phyloP scores from a whole-genome alignment of 2,888 invertebrate genomes.

The Drosophila gaucha region DNA sequence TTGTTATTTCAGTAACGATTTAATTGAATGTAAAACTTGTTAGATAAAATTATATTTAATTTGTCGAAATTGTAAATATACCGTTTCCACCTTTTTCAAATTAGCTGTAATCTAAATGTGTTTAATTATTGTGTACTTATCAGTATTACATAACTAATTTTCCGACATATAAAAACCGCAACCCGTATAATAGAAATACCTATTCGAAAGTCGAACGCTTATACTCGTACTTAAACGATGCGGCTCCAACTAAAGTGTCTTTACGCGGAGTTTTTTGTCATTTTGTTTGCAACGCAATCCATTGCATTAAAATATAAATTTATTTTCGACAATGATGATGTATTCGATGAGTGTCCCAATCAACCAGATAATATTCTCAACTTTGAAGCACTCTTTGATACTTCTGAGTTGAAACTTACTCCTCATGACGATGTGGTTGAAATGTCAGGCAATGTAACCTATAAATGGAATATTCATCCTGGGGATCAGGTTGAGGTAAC shows the following conservation, averaged over 20 bases:
- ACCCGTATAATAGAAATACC: neutral
- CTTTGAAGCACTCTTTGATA: neutral
- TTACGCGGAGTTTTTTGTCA: neutral
- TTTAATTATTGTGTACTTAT: neutral
- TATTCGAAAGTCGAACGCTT: neutral
- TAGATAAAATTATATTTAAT: neutral
- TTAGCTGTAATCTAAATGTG: neutral
- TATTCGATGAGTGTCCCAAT: slow-evolving; percentile 14
- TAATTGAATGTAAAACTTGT: neutral
- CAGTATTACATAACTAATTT: neutral
- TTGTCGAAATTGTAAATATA: too few species aligned
- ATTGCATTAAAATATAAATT: slow-evolving; percentile 1
- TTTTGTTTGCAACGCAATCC: slow-evolving; percentile 24
- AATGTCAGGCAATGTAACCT: slow-evolving; percentile 11
- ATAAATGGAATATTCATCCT: slow-evolving; percentile 14
- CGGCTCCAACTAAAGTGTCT: too few species aligned
- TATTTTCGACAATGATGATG: neutral
- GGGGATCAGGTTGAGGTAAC: slow-evolving; percentile 28
- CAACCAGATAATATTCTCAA: neutral
- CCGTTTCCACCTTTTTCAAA: neutral
- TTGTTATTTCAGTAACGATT: too few species aligned
- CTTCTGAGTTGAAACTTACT: neutral
- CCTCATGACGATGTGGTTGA: accelerated
- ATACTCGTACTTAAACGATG: neutral
- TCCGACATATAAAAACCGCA: slow-evolving; percentile 2